Base-by-base conservation (phyloP, 2,888 invertebrate species). In the Biston betularia region DNA sequence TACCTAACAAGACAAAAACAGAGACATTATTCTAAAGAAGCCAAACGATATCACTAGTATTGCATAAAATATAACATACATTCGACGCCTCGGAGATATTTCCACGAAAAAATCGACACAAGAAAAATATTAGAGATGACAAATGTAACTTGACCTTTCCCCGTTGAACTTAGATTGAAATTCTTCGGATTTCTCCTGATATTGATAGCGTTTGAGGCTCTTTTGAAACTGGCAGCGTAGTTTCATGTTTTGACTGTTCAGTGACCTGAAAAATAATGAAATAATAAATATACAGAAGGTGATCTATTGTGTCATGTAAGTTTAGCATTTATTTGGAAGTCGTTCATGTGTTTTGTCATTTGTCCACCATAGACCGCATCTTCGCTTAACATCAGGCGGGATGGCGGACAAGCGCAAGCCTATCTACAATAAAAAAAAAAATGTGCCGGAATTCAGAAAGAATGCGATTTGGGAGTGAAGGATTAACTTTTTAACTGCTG, bases 151-250 rank as follows among this genome's bases (percentile, higher is more conserved):
- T 65, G 75, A 70, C 35, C 72, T 52, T 12, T 46, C 10, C 12
- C 24, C 8, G 10, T 10, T 34, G 50, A 62, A 24, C 48, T 48
- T 63, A 56, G 63, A 48, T 59, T 69, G 68, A 55, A 71, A 69
- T 68, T 66, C 64, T 64, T 64, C 59, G 45, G 52, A 44, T 59
- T 58, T 69, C 57, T 65, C 63, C 53, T 65, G 69, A 66, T 71
- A 70, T 68, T 62, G 65, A 68, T 65, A 65, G 49, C 68, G 50
- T 63, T 69, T 15, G 49, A 33, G 62, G 72, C 4, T 73, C 72
- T 70, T 48, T 6, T 14, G 7, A 64, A 6, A 60, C 35, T 77
- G 74, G 73, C 40, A 54, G 46, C 35, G 58, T 44, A 69, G 56
- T 69, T 52, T 48, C 70, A 45, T 68, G 63, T 71, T 71, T 64